phyloP scores from a whole-genome alignment of 2,113 vertebrate genomes.

The Tretioscincus oriximinensis region DNA sequence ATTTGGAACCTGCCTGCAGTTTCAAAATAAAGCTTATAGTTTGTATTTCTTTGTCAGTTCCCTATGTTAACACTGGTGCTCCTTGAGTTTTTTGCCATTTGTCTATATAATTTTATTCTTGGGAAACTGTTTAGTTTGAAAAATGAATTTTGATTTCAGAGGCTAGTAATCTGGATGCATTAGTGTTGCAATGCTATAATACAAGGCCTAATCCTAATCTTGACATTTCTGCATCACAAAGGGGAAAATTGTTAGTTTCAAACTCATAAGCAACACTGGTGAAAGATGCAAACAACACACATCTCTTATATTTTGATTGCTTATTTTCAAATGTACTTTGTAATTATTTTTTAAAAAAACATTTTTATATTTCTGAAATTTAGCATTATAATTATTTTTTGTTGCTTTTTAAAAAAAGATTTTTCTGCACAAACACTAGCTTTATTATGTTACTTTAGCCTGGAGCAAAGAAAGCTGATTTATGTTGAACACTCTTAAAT shows the following conservation, averaged over 20 bases:
- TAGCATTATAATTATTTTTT: constrained; percentile 4
- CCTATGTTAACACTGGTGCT: constrained; percentile 14
- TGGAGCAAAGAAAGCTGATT: constrained; percentile 50
- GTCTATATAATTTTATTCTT: constrained; percentile 46
- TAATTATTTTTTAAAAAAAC: constrained; percentile 19
- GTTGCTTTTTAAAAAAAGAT: not conserved
- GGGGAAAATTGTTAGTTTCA: not conserved
- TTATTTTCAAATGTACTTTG: not conserved
- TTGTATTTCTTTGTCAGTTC: constrained; percentile 37
- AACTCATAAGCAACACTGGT: not conserved
- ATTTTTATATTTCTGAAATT: constrained; percentile 11
- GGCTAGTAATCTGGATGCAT: not conserved
- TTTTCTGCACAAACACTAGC: constrained; percentile 27
- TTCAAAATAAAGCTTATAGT: not conserved
- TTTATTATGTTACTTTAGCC: constrained; percentile 48
- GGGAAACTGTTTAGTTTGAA: constrained; percentile 56
- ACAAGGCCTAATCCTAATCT: constrained; percentile 24
- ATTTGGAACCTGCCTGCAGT: not conserved
- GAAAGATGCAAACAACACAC: not conserved
- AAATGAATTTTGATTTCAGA: constrained; percentile 26
- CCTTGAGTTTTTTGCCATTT: constrained; percentile 27
- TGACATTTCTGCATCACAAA: constrained; percentile 27
- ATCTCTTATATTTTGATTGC: not conserved
- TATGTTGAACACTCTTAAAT: constrained; percentile 47
- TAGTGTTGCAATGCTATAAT: not conserved